Evolutionary conservation across 2,888 invertebrate species (phyloP).

Genomic region (Dynastes hyllus): DNA sequence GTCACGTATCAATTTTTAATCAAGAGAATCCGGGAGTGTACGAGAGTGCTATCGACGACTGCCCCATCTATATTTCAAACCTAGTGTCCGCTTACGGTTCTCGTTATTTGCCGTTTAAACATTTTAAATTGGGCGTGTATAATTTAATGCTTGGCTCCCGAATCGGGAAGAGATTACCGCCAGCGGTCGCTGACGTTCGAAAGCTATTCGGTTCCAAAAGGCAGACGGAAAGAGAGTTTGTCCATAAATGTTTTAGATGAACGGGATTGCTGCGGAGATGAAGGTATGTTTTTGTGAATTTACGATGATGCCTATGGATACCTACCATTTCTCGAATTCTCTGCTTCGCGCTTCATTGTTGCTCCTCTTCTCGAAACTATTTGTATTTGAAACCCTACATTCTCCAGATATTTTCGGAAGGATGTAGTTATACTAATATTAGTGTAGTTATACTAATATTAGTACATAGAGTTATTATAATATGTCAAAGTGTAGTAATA

Average conservation of each 20-base stretch:
- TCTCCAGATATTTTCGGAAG: slow-evolving; percentile 1
- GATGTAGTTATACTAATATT: background rate
- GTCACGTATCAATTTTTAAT: slow-evolving; percentile 37
- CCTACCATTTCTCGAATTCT: slow-evolving; percentile 40
- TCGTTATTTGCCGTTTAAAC: slow-evolving; percentile 51
- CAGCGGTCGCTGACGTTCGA: slow-evolving; percentile 38
- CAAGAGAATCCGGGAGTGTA: background rate
- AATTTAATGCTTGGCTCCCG: slow-evolving; percentile 34
- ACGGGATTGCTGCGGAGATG: slow-evolving; percentile 43
- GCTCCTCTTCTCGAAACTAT: slow-evolving; percentile 14
- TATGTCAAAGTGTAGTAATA: too few species aligned
- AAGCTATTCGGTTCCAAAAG: slow-evolving; percentile 20
- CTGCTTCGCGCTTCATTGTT: slow-evolving; percentile 10
- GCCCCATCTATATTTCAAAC: slow-evolving; percentile 37
- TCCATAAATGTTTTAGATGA: slow-evolving; percentile 40
- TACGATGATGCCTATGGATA: slow-evolving; percentile 42
- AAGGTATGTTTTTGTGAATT: slow-evolving; percentile 46
- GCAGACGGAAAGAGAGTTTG: slow-evolving; percentile 27
- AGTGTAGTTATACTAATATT: too few species aligned
- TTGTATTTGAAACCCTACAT: slow-evolving; percentile 7
- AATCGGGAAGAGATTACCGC: slow-evolving; percentile 37
- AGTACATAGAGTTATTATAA: too few species aligned
- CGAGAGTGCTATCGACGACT: slow-evolving; percentile 30
- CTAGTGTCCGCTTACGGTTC: slow-evolving; percentile 44
- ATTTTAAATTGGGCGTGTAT: slow-evolving; percentile 50